These are phyloP conservation scores for Nephrotoma guestfalica DNA, from an alignment of 2,888 invertebrate genomes.

Conservation along the genomic window DNA sequence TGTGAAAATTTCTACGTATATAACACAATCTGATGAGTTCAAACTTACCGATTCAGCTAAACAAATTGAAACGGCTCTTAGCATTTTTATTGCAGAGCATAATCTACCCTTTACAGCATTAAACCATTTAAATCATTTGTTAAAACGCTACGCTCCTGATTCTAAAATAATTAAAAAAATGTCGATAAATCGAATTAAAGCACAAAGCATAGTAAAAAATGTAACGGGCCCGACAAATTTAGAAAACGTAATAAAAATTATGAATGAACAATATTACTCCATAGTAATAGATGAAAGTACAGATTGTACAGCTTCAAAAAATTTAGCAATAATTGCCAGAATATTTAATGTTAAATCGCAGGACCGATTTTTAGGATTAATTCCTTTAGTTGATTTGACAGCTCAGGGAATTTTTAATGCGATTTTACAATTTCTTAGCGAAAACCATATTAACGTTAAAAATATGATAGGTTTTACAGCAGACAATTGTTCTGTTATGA, in stretches of 20 bases:
- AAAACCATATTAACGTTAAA: not conserved
- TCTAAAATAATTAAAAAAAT: slow-evolving; percentile 9
- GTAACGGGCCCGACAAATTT: slow-evolving; percentile 8
- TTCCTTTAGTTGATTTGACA: not conserved
- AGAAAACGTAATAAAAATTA: not conserved
- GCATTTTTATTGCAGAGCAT: slow-evolving; percentile 7
- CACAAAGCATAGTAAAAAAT: slow-evolving; percentile 2
- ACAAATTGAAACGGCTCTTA: slow-evolving; percentile 4
- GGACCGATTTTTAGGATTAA: not conserved
- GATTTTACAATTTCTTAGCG: not conserved
- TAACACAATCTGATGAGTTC: not conserved
- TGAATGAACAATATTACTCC: slow-evolving; percentile 9
- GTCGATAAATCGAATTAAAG: slow-evolving; percentile 4
- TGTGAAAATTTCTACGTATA: no score
- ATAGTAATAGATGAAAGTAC: slow-evolving; percentile 10
- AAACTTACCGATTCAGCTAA: not conserved
- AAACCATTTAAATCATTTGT: slow-evolving; percentile 3
- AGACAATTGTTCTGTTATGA: not conserved
- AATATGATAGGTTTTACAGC: not conserved
- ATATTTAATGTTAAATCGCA: slow-evolving; percentile 5
- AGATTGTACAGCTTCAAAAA: slow-evolving; percentile 5
- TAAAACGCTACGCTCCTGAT: slow-evolving; percentile 5
- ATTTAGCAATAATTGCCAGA: slow-evolving; percentile 8
- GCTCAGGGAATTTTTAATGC: not conserved
- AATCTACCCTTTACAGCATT: slow-evolving; percentile 6